These are phyloP conservation scores for Zaprionus africanus DNA, from an alignment of 1,140 invertebrate species.

Conservation along the genomic window DNA sequence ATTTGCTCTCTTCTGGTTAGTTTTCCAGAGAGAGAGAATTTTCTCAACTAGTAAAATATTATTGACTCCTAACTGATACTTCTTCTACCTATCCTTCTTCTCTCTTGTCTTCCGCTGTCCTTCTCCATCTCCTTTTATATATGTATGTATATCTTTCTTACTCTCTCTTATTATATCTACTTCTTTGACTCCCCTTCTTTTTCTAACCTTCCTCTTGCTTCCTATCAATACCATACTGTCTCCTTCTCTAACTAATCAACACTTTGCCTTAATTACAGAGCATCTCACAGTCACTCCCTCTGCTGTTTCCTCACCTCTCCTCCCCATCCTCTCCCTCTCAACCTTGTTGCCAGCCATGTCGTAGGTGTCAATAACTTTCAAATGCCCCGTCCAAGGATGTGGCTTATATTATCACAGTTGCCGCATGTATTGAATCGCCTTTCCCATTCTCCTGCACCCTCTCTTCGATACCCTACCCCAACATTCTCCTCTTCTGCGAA, in stretches of 20 bases:
- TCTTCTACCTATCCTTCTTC: too few species aligned
- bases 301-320: neutral
- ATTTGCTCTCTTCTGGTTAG: too few species aligned
- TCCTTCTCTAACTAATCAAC: neutral
- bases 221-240: neutral
- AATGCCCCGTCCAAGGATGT: constrained; percentile 70
- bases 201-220: neutral
- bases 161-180: neutral
- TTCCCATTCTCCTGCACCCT: neutral
- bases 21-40: too few species aligned
- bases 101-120: too few species aligned
- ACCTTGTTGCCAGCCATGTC: constrained; percentile 26
- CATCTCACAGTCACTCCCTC: neutral
- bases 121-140: too few species aligned
- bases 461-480: neutral
- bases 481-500: constrained; percentile 41
- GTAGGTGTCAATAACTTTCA: constrained; percentile 82
- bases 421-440: constrained; percentile 15
- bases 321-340: neutral
- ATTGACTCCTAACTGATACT: too few species aligned
- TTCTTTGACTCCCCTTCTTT: neutral
- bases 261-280: neutral
- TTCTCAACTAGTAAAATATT: too few species aligned
- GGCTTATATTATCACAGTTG: constrained; percentile 54
- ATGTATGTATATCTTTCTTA: neutral